phyloP scores from a whole-genome alignment of 2,888 invertebrate species.

The Sialis lutaria region DNA sequence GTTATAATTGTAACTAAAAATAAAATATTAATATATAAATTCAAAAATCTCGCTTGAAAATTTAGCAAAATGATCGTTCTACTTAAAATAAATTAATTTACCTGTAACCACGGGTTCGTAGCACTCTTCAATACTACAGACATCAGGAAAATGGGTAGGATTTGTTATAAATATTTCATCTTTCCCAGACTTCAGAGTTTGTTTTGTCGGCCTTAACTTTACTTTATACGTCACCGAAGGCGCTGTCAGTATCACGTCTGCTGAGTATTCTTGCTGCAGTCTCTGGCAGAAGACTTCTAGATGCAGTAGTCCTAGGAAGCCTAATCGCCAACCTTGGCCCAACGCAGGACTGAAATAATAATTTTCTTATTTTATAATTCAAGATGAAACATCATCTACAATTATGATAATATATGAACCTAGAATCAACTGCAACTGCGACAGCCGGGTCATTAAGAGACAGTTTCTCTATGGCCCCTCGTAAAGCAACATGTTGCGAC shows the following conservation, averaged over 20 bases:
- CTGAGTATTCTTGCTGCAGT: conserved; percentile 65
- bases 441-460: conserved; percentile 91
- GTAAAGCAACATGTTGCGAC: conserved; percentile 55
- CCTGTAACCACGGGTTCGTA: conserved; percentile 77
- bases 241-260: conserved; percentile 66
- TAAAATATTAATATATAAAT: conserved; percentile 1
- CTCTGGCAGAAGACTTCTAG: conserved; percentile 80
- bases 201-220: conserved; percentile 54
- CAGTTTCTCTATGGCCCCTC: conserved; percentile 76
- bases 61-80: not conserved
- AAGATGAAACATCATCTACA: too few species aligned
- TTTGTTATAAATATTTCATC: conserved; percentile 51
- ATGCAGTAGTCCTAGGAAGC: conserved; percentile 72
- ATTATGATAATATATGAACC: conserved; percentile 30
- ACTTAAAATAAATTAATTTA: conserved; percentile 18
- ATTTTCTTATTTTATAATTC: not conserved
- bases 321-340: conserved; percentile 77
- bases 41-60: not conserved
- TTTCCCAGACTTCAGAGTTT: conserved; percentile 42
- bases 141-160: conserved; percentile 55
- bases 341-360: conserved; percentile 50
- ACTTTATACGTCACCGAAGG: conserved; percentile 77
- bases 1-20: conserved; percentile 68
- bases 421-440: conserved; percentile 59
- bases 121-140: conserved; percentile 47